A percentile compares a stretch with the other conserved stretches of the same genome.
Conservation (phyloP, 2,797 vertebrate genomes). For the Chaenodraco wilsoni region DNA sequence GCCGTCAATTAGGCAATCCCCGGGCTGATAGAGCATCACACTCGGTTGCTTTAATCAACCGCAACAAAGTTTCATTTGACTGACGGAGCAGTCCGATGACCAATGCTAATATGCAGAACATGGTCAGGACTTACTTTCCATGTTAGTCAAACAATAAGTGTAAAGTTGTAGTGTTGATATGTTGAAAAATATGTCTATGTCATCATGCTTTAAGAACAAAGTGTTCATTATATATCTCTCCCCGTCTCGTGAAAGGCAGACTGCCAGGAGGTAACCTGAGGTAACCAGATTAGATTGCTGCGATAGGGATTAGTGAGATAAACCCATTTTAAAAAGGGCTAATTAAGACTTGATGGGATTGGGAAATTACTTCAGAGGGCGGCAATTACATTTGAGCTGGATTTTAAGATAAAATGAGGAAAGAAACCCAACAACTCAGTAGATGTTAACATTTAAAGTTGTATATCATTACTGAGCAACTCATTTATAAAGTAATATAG, state of each 20-base stretch:
- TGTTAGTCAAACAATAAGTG: background rate
- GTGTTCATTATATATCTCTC: constrained; percentile 6
- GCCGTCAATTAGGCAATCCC: constrained; percentile 19
- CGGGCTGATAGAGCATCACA: constrained; percentile 14
- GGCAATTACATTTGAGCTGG: constrained; percentile 81
- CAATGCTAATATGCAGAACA: background rate
- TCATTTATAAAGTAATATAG: background rate
- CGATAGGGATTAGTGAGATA: constrained; percentile 74
- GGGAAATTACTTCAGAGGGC: constrained; percentile 75
- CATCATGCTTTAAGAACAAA: constrained; percentile 2
- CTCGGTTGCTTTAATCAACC: constrained; percentile 22
- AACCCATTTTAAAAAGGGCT: constrained; percentile 79
- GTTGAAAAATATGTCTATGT: background rate
- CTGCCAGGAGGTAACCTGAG: constrained; percentile 65
- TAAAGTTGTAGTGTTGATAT: background rate
- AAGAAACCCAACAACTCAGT: constrained; percentile 23
- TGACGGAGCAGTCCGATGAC: constrained; percentile 5
- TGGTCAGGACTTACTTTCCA: background rate
- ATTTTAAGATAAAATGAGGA: constrained; percentile 76
- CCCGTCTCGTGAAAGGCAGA: constrained; percentile 26
- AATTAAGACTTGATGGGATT: constrained; percentile 84
- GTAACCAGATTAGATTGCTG: constrained; percentile 74
- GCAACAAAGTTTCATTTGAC: constrained; percentile 9
- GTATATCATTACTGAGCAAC: background rate
- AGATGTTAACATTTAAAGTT: constrained; percentile 25